These are phyloP conservation scores for Oedothorax gibbosus DNA, from an alignment of 1,140 invertebrate genomes.

Conservation along the genomic window DNA sequence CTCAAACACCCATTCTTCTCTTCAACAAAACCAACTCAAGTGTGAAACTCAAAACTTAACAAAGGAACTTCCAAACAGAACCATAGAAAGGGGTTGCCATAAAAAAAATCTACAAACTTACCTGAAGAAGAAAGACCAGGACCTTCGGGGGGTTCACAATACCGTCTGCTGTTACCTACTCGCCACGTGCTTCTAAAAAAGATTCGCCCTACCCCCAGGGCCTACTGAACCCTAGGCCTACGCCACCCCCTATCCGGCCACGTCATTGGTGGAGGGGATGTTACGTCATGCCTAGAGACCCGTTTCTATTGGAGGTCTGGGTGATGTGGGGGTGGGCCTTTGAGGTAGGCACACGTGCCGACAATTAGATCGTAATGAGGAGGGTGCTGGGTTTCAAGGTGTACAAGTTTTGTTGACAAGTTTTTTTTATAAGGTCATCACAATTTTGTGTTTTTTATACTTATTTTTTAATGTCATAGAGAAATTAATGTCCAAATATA, in stretches of 20 bases:
- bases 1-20: not conserved
- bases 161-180: not conserved
- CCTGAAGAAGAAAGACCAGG: not conserved
- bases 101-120: not conserved
- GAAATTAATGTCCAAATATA: too few relatives aligned
- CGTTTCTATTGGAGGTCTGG: constrained; percentile 15
- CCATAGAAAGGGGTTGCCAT: not conserved
- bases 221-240: not conserved
- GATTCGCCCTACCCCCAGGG: not conserved
- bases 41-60: not conserved
- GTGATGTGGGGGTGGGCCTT: not conserved
- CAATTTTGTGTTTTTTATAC: too few relatives aligned
- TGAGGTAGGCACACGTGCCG: constrained; percentile 17
- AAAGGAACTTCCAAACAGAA: not conserved
- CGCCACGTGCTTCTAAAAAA: constrained; percentile 18
- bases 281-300: constrained; percentile 6
- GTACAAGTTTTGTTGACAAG: not conserved
- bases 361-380: constrained; percentile 54
- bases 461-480: too few relatives aligned
- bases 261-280: not conserved
- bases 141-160: not conserved
- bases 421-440: too few relatives aligned
- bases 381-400: constrained; percentile 10
- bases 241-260: not conserved
- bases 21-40: not conserved